Percentiles rank a stretch among this genome's conserved stretches.
Evolutionary conservation across 2,797 vertebrate species (phyloP).

Genomic region (Anniella stebbinsi): DNA sequence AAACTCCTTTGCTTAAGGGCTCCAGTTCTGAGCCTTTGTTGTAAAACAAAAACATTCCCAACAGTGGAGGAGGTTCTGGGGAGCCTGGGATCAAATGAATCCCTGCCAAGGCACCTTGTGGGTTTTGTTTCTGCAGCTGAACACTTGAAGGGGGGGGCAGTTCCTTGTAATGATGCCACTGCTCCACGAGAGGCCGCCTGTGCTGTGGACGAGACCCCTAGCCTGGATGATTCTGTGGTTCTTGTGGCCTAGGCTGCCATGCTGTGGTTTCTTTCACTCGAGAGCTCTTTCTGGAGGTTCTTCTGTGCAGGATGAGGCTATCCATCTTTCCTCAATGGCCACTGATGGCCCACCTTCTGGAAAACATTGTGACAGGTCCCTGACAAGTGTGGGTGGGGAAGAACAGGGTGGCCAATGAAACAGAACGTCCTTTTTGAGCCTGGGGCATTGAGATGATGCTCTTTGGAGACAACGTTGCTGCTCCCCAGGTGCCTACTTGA

Average conservation of each 20-base stretch:
- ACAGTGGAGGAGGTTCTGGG: not conserved
- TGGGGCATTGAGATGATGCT: not conserved
- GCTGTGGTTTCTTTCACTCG: too few species aligned
- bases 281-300: too few species aligned
- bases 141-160: not conserved
- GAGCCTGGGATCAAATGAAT: not conserved
- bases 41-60: not conserved
- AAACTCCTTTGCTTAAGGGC: not conserved
- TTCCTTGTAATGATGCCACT: conserved; percentile 10
- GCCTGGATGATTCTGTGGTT: not conserved
- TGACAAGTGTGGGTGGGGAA: not conserved
- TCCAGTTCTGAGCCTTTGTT: not conserved
- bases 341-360: not conserved
- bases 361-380: not conserved
- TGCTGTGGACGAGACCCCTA: not conserved
- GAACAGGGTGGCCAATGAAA: not conserved
- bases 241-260: not conserved
- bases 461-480: too few species aligned
- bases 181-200: conserved; percentile 62
- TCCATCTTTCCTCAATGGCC: not conserved
- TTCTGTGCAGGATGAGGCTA: not conserved
- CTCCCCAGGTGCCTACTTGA: not conserved
- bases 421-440: not conserved
- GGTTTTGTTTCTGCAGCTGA: not conserved
- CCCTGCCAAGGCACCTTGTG: not conserved